Base-by-base conservation (phyloP, 2,113 vertebrate species). In the Pseudonaja textilis region DNA sequence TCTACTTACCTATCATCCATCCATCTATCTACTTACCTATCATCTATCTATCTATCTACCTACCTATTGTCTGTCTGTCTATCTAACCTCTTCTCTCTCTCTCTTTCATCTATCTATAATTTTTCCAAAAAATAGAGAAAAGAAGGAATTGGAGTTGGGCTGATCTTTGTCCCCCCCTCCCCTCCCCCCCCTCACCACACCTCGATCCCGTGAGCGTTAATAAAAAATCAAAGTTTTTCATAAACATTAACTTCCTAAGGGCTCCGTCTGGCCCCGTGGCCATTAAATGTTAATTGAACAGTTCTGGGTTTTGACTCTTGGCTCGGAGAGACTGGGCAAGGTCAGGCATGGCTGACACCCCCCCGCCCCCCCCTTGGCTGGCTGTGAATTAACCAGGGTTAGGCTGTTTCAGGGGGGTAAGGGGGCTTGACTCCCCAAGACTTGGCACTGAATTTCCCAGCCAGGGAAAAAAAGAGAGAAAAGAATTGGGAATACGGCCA, bases 201-300 rank as follows among this genome's bases (percentile, higher is more conserved):
- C 9, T 25, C 39, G 11, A 89, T 92, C 54, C 29, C 64, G 54
- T 52, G 81, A 34, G 47, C 3, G 42, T 91, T 92, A 89, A 92
- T 92, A 0, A 0, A 59, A 91, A 92, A 95, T 88, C 90, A 91
- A 95, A 94, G 94, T 0, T 0, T 95, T 93, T 93, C 56, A 0
- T 96, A 97, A 97, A 96, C 96, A 97, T 97, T 97, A 97, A 97
- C 97, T 97, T 97, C 95, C 96, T 97, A 97, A 97, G 23, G 42
- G 18, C 91, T 59, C 56, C 6, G 52, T 64, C 57, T n/a, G 59
- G 59, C 52, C 90, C 74, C 26, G 2, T 10, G 54, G 74, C 89
- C 93, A 87, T 92, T 59, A 88, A 89, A 92, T 34, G 86, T 89
- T 92, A 92, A 95, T 94, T 64, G 94, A 55, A 52, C 86, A 29